Base-by-base conservation (phyloP, 2,888 invertebrate genomes). In the Drymonia ruficornis region DNA sequence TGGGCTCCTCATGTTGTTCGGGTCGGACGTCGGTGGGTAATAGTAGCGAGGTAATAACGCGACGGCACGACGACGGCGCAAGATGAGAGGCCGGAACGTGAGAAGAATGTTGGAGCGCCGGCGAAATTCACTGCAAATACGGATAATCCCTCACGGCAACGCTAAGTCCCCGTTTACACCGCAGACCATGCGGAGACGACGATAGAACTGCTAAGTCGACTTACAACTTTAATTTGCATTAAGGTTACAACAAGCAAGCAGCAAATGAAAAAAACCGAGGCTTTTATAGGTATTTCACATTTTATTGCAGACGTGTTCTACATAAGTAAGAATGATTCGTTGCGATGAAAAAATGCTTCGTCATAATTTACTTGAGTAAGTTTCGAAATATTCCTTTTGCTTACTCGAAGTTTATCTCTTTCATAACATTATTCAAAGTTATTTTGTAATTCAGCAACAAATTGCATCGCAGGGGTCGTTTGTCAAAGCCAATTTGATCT, bases 21-120 rank as follows among this genome's bases (percentile, higher is more conserved):
- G 71, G 71, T 63, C 61, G 66, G 74, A 67, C 67, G 66, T 65
- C 70, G 74, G 74, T 68, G 19, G 34, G 83, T 80, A 84, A 86
- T 84, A 83, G 87, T 86, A 81, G 84, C 73, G 79, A 83, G 81
- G 87, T 89, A 89, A 89, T 89, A 89, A 86, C 83, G 78, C 78
- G 84, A 76, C 80, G 84, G 78, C 78, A 81, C 84, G 85, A 84
- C 85, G 81, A 85, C 84, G 81, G 73, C 80, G 78, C 79, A 80
- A 86, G 87, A 88, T 84, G 88, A 87, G 84, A 84, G 81, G 75
- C 78, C 70, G 71, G 70, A 78, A 89, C 91, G 91, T 91, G 91
- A 84, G 65, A 67, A 65, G 87, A 89, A 88, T 91, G 61, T 54
- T 59, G 52, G 62, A 72, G 72, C 65, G 67, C 56, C 59, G 57